phyloP scores from a whole-genome alignment of 2,888 invertebrate species.

The Panzeria rudis region DNA sequence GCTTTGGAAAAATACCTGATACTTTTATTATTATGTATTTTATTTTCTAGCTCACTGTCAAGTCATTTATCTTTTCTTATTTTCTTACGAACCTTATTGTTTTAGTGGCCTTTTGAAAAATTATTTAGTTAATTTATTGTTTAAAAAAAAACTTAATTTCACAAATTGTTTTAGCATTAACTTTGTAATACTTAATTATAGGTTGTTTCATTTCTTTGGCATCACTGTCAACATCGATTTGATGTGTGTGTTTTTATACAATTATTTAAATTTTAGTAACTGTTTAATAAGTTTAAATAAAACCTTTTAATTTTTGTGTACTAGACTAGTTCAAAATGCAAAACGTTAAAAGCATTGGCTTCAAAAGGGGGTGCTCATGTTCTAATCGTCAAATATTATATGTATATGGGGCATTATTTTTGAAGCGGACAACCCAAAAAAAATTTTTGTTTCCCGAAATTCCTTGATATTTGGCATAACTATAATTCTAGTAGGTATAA shows the following conservation, averaged over 20 bases:
- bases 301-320: not conserved
- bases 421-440: too few species aligned
- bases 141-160: slow-evolving; percentile 8
- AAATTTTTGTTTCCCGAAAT: too few species aligned
- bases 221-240: slow-evolving; percentile 1
- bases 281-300: not conserved
- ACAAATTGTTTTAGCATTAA: slow-evolving; percentile 33
- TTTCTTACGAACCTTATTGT: not conserved
- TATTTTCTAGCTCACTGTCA: too few species aligned
- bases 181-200: slow-evolving; percentile 46
- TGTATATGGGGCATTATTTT: too few species aligned
- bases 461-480: too few species aligned
- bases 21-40: too few species aligned
- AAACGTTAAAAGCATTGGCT: not conserved
- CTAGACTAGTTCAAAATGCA: not conserved
- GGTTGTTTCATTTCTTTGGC: slow-evolving; percentile 21
- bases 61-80: slow-evolving; percentile 3
- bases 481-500: too few species aligned
- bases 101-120: slow-evolving; percentile 4
- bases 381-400: too few species aligned
- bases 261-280: not conserved
- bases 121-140: slow-evolving; percentile 1
- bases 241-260: slow-evolving; percentile 1
- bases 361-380: not conserved
- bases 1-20: too few species aligned